Conservation (phyloP, 1,140 invertebrate genomes). For the Drosophila chauvacae region DNA sequence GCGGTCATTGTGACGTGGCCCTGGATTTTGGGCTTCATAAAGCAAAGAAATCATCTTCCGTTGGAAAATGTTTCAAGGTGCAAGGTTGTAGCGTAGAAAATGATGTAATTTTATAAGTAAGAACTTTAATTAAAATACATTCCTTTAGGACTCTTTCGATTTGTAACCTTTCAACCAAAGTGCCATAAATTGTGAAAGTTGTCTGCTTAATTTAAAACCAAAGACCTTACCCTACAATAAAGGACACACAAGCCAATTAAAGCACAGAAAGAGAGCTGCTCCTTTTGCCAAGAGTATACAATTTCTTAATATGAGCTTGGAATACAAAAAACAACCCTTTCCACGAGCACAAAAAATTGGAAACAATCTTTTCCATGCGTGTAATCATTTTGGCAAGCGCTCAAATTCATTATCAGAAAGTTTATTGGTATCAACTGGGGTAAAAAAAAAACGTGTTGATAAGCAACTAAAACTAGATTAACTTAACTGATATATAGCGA, state of each 20-base stretch:
- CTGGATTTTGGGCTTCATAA: slow-evolving; percentile 31
- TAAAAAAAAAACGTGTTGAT: slow-evolving; percentile 14
- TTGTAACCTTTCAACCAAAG: not conserved
- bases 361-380: slow-evolving; percentile 10
- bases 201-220: not conserved
- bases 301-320: slow-evolving; percentile 14
- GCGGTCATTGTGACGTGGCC: slow-evolving; percentile 25
- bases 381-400: slow-evolving; percentile 44
- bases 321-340: not conserved
- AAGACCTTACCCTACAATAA: not conserved
- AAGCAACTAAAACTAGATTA: slow-evolving; percentile 29
- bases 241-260: slow-evolving; percentile 27
- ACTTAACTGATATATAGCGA: slow-evolving; percentile 10
- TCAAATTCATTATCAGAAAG: slow-evolving; percentile 28
- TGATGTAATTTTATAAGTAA: not conserved
- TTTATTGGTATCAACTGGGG: slow-evolving; percentile 19
- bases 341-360: not conserved
- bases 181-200: slow-evolving; percentile 22
- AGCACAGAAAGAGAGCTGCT: not conserved
- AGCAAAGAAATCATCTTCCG: slow-evolving; percentile 30
- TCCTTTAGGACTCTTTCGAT: too few species aligned
- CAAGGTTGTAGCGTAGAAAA: not conserved
- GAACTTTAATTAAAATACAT: not conserved
- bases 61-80: slow-evolving; percentile 8
- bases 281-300: not conserved